Conservation (phyloP, 2,888 invertebrate species). For the Papilio protenor region DNA sequence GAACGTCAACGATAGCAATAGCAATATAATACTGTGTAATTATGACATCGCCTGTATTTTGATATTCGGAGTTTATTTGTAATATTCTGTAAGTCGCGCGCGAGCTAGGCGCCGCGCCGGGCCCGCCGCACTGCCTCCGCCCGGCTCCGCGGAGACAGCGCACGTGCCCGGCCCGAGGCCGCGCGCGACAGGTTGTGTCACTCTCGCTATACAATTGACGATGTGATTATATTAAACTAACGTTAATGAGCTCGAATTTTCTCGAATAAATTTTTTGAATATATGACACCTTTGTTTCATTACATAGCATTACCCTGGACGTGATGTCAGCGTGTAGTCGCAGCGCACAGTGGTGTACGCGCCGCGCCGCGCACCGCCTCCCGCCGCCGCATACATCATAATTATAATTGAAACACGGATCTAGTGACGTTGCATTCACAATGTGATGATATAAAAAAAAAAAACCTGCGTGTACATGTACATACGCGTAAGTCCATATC, state of each 20-base stretch:
- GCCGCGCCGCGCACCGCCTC: no score
- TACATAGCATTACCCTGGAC: slow-evolving; percentile 30
- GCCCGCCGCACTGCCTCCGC: background rate
- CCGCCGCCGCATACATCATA: background rate
- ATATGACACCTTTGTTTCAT: slow-evolving; percentile 56
- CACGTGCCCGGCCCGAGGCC: background rate
- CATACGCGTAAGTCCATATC: no score
- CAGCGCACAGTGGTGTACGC: background rate
- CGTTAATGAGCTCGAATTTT: slow-evolving; percentile 73
- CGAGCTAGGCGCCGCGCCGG: slow-evolving; percentile 45
- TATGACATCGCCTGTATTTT: slow-evolving; percentile 62
- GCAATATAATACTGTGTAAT: slow-evolving; percentile 54
- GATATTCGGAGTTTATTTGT: slow-evolving; percentile 73
- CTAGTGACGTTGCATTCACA: background rate
- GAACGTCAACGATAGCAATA: slow-evolving; percentile 5
- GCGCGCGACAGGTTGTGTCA: slow-evolving; percentile 72
- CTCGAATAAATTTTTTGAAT: slow-evolving; percentile 70
- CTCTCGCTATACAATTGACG: slow-evolving; percentile 74
- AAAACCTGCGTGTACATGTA: no score
- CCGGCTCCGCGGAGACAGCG: background rate
- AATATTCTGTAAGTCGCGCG: slow-evolving; percentile 51
- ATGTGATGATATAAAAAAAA: no score
- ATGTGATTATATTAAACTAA: slow-evolving; percentile 67
- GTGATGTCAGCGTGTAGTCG: background rate
- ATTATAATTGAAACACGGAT: background rate